Conservation (phyloP, 2,113 vertebrate species). For the Mus spicilegus region DNA sequence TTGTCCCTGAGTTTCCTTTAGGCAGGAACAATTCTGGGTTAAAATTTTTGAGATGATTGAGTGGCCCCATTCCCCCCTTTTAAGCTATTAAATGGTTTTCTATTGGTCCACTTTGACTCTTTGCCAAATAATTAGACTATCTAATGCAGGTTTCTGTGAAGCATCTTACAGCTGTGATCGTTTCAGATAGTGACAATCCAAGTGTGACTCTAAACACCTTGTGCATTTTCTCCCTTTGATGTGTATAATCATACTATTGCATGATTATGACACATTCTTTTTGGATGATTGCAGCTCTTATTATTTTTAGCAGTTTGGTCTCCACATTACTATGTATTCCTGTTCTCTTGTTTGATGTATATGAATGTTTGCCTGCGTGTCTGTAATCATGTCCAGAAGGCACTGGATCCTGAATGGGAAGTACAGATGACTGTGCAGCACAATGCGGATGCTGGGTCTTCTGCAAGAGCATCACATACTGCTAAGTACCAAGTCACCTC, state of each 20-base stretch:
- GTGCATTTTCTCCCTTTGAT: neutral
- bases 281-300: too few relatives aligned
- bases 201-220: neutral
- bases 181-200: neutral
- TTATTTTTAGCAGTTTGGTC: neutral
- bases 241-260: too few relatives aligned
- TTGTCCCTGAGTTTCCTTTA: too few relatives aligned
- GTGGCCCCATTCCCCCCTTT: too few relatives aligned
- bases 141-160: neutral
- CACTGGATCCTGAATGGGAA: too few relatives aligned
- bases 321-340: neutral
- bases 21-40: too few relatives aligned
- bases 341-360: neutral
- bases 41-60: too few relatives aligned
- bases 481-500: neutral
- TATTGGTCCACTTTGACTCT: neutral
- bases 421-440: neutral
- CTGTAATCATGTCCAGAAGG: neutral
- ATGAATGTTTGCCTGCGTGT: neutral
- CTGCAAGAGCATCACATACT: neutral
- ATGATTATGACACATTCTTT: neutral
- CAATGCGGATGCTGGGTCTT: neutral
- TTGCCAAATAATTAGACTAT: neutral
- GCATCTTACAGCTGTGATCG: neutral
- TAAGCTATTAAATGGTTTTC: neutral